Base-by-base conservation (phyloP, 2,888 invertebrate species). In the Gari tellinella region DNA sequence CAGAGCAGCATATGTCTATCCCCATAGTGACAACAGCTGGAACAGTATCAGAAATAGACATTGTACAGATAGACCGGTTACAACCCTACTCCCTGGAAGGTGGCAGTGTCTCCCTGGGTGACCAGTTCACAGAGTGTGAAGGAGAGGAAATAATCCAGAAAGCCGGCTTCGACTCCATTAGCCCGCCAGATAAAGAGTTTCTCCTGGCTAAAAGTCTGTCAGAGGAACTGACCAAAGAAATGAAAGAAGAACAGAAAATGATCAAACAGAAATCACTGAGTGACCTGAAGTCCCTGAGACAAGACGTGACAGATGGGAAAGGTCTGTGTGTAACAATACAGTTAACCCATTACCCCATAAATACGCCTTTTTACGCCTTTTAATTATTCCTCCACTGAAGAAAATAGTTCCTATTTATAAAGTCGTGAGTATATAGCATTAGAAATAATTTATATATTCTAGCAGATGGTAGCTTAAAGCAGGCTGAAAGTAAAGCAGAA, bases 181-280 rank as follows among this genome's bases (percentile, higher is more conserved):
- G 70, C 60, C 78, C 79, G 10, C 65, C 83, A 17, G 83, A 86
- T 43, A 85, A 80, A 70, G 78, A 82, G 17, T 83, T 84, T 57
- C 61, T 83, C 15, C 72, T 85, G 57, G 84, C 85, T n/a, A 83
- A 85, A 70, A 83, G 85, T 78, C 78, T 88, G 61, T 88, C 87
- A 49, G 86, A 86, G 57, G 85, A 80, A 46, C 66, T 89, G 21
- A 87, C 87, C 8, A 73, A 82, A 40, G 82, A 86, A 63, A 87
- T 86, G 84, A 81, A 76, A 53, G 61, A 64, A 40, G 57, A 51
- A 37, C 52, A 72, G 21, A 58, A 48, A 40, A 52, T 63, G 25
- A 25, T 63, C 10, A 75, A 56, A 56, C 46, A 55, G 23, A 64
- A 55, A 25, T 45, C 55, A 23, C 31, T 31, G 4, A 31, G 5